Evolutionary conservation across 2,888 invertebrate genomes (phyloP).

Genomic region (Pammene aurita): DNA sequence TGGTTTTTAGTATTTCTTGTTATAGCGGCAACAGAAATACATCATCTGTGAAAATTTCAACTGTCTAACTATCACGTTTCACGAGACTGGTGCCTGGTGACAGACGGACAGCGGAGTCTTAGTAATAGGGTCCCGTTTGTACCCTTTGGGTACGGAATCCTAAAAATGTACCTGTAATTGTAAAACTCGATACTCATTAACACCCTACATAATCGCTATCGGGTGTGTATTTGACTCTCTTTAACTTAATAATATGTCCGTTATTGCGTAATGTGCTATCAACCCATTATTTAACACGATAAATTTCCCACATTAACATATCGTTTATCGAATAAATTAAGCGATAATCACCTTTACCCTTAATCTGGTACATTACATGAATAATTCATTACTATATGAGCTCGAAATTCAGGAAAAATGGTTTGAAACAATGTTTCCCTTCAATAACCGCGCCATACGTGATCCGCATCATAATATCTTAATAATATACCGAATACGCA

Average conservation of each 20-base stretch:
- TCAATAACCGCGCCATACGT: constrained; percentile 47
- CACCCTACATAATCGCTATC: too few species aligned
- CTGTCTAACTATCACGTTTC: too few species aligned
- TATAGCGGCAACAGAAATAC: too few species aligned
- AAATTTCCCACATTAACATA: constrained; percentile 6
- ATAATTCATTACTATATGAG: constrained; percentile 10
- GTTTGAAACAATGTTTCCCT: constrained; percentile 45
- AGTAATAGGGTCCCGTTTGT: too few species aligned
- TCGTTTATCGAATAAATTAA: constrained; percentile 12
- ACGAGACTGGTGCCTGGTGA: too few species aligned
- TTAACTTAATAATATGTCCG: background rate
- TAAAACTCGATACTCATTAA: too few species aligned
- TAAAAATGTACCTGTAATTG: too few species aligned
- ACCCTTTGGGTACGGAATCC: too few species aligned
- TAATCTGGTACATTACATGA: constrained; percentile 14
- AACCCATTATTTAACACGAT: background rate
- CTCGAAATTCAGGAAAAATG: constrained; percentile 23
- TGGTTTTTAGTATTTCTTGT: too few species aligned
- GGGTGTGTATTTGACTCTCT: too few species aligned
- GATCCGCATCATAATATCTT: constrained; percentile 36
- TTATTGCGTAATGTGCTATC: background rate
- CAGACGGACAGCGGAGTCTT: too few species aligned
- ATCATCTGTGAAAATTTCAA: too few species aligned
- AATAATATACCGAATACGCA: constrained; percentile 4
- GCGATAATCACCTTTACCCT: constrained; percentile 10